phyloP scores from a whole-genome alignment of 2,797 vertebrate genomes.

The Ceryle rudis region DNA sequence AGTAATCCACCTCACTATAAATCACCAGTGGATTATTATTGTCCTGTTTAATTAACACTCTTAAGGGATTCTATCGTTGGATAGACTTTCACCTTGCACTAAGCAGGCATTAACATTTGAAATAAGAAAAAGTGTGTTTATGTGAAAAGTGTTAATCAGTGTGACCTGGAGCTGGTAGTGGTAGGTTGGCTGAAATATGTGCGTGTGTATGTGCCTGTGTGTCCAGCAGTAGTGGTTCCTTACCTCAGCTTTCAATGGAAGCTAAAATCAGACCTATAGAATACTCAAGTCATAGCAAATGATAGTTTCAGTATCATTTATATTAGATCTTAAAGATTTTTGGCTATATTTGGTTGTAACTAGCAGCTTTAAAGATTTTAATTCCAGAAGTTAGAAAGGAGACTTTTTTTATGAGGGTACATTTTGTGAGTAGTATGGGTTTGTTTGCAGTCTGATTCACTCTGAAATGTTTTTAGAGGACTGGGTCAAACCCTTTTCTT shows the following conservation, averaged over 20 bases:
- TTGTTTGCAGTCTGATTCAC: background rate
- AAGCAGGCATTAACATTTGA: conserved; percentile 52
- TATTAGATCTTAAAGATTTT: background rate
- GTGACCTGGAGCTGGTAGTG: background rate
- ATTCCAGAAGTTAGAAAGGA: background rate
- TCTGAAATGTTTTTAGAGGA: background rate
- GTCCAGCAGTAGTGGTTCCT: background rate
- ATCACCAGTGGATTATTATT: conserved; percentile 71
- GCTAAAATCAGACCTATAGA: background rate
- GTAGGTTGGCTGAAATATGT: background rate
- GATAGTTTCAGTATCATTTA: background rate
- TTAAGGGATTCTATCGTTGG: conserved; percentile 52
- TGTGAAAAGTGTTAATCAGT: conserved; percentile 1
- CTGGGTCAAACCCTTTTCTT: background rate
- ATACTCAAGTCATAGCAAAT: background rate
- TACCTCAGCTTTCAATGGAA: background rate
- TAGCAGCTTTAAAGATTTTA: background rate
- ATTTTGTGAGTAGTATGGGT: background rate
- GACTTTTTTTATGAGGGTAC: background rate
- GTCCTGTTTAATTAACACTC: conserved; percentile 74
- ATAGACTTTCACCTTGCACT: conserved; percentile 60
- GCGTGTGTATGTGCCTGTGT: background rate
- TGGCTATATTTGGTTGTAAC: background rate
- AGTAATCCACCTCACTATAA: conserved; percentile 71
- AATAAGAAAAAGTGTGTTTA: conserved; percentile 52